Evolutionary conservation across 2,888 invertebrate genomes (phyloP).

Genomic region (Dexiosoma caninum): DNA sequence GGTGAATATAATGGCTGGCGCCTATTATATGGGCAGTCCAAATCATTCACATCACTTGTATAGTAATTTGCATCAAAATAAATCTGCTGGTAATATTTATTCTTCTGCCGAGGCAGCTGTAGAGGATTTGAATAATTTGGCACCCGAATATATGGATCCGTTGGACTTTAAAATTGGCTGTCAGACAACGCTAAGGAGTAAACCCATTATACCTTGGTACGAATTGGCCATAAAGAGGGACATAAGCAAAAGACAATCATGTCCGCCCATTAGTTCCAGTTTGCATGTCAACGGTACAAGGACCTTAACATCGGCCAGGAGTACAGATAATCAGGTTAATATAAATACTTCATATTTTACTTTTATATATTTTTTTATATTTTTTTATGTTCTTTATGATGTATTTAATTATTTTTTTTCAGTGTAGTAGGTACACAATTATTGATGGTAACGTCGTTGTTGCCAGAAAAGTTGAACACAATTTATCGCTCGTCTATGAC

Average conservation of each 20-base stretch:
- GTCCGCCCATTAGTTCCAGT: conserved; percentile 82
- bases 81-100: conserved; percentile 75
- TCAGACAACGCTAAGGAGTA: conserved; percentile 82
- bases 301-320: conserved; percentile 62
- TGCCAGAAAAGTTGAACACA: too few species aligned
- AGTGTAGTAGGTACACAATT: too few species aligned
- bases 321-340: conserved; percentile 73
- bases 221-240: conserved; percentile 88
- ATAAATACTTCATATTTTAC: not conserved
- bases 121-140: conserved; percentile 72
- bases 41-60: conserved; percentile 47
- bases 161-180: conserved; percentile 84
- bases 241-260: conserved; percentile 85
- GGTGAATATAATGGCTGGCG: conserved; percentile 70
- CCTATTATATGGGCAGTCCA: conserved; percentile 53
- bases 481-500: too few species aligned
- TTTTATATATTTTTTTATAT: too few species aligned
- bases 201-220: conserved; percentile 91
- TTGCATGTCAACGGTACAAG: conserved; percentile 78
- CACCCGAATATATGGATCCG: conserved; percentile 77
- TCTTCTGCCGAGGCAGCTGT: conserved; percentile 72
- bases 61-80: conserved; percentile 67
- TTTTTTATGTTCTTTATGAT: too few species aligned
- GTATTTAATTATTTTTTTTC: too few species aligned
- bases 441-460: too few species aligned